Base-by-base conservation (phyloP, 2,797 vertebrate species). In the Eospalax fontanierii region DNA sequence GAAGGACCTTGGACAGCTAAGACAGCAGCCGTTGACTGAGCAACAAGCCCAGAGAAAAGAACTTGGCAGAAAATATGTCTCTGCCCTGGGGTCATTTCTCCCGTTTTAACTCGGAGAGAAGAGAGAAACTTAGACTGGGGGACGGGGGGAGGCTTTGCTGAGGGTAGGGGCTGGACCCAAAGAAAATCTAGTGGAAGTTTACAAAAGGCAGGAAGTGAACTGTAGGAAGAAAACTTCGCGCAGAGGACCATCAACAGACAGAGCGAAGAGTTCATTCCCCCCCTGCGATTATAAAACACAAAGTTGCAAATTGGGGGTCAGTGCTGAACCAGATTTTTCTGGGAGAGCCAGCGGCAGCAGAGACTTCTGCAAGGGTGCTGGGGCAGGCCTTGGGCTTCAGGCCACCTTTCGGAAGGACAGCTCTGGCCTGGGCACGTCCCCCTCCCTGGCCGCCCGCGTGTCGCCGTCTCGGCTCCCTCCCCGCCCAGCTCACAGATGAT, bases 401-500 rank as follows among this genome's bases (percentile, higher is more conserved):
- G 19, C 16, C 26, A 2, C 19, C 0, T 0, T 35, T 28, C 21
- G 57, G 57, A n/a, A 5, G 21, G 38, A 19, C 28, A 18, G 6
- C 12, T 3, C 61, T 43, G 85, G 71, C 38, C 12, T 1, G 6
- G 16, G 22, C 0, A 2, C 6, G 19, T 8, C 38, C 0, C 2
- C 35, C 59, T 66, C 78, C 46, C 57, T 6, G 15, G 9, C 35
- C 0, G 33, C 70, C 2, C 3, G 59, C 97, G 94, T 14, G 40
- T 40, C 28, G 7, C 33, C 3, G 3, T 54, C 18, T 94, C 98
- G 96, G 98, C 98, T 98, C 98, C 97, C 98, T 38, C 50, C 81
- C 97, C 50, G 98, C 97, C 97, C 98, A 70, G 97, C 97, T 95
- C 96, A 38, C 98, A 97, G 98, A 98, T 98, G 95, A 97, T 98